Evolutionary conservation across 2,113 vertebrate species (phyloP), one percentile per base, ranked within the genome.

Genomic region (Callocephalon fimbriatum): DNA sequence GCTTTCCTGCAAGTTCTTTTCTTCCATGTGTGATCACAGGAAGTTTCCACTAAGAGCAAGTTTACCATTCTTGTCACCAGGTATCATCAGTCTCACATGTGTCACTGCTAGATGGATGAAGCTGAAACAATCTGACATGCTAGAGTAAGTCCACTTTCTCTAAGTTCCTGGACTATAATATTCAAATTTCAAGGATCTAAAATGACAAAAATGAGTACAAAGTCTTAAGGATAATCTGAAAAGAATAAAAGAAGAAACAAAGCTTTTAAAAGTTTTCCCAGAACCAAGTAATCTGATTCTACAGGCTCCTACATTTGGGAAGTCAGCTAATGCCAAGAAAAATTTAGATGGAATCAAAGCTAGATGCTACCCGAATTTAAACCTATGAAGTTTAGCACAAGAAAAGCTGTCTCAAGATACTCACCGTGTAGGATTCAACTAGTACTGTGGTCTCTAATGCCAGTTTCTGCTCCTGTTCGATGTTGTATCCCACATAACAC

Each of bases 391-490:
- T 48, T 88, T 5, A 96, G 50, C 50, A 76, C 66, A 73, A 67
- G 61, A 53, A 88, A 74, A 86, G 68, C 23, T 42, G 81, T 29
- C 37, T 40, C 9, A 14, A 80, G 94, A 66, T 37, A 98, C 99
- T 96, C 92, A 99, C 99, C 75, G 99, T 99, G 96, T 99, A 99
- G 47, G 99, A 99, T 74, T 99, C 99, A 89, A 99, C 99, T 93
- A 99, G 98, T 85, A 99, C 99, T 19, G 99, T 99, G 86, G 99
- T 99, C 98, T 99, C 99, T 96, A 99, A 97, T 4, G 99, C 99
- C 97, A 99, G 98, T 94, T 99, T 99, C 98, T 99, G 99, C 96
- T 99, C 99, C 98, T 99, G 99, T 61, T 99, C 99, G n/a, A 99
- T 99, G 98, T 99, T 99, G 96, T 99, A 99, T 19, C 99, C 99